phyloP scores from a whole-genome alignment of 2,888 invertebrate species.

The Pollenia labialis region DNA sequence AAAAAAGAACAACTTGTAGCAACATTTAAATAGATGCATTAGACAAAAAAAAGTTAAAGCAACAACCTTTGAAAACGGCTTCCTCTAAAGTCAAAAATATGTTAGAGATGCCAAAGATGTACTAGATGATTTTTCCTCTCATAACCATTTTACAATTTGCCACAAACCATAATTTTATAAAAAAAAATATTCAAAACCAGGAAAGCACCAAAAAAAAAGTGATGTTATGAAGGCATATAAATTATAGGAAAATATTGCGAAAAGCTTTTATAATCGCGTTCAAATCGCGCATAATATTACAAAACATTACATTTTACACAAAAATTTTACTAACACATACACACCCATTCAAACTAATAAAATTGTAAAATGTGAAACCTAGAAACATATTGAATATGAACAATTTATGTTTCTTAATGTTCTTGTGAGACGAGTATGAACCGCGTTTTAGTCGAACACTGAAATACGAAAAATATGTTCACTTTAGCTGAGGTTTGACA shows the following conservation, averaged over 20 bases:
- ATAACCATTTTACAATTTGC: slow-evolving; percentile 59
- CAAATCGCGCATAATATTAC: slow-evolving; percentile 82
- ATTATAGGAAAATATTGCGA: slow-evolving; percentile 83
- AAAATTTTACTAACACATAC: slow-evolving; percentile 58
- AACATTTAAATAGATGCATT: slow-evolving; percentile 71
- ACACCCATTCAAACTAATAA: slow-evolving; percentile 20
- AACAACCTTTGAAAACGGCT: slow-evolving; percentile 23
- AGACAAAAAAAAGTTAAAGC: slow-evolving; percentile 23
- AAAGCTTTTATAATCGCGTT: slow-evolving; percentile 83
- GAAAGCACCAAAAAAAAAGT: slow-evolving; percentile 26
- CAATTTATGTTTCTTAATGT: slow-evolving; percentile 49
- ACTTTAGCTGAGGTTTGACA: slow-evolving; percentile 79
- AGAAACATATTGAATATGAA: slow-evolving; percentile 66
- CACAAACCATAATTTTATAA: slow-evolving; percentile 71
- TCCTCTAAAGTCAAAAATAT: slow-evolving; percentile 29
- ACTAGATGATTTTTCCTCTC: slow-evolving; percentile 43
- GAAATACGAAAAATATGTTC: slow-evolving; percentile 83
- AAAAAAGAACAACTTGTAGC: slow-evolving; percentile 58
- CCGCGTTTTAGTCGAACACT: slow-evolving; percentile 50
- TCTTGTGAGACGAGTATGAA: neutral
- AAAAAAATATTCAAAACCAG: slow-evolving; percentile 8
- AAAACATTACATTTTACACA: slow-evolving; percentile 77
- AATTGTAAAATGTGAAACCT: slow-evolving; percentile 47
- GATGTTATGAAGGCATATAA: slow-evolving; percentile 77
- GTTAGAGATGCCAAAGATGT: slow-evolving; percentile 42